These are phyloP conservation scores for Lasioglossum figueresi DNA, from an alignment of 2,888 invertebrate species.

Conservation along the genomic window DNA sequence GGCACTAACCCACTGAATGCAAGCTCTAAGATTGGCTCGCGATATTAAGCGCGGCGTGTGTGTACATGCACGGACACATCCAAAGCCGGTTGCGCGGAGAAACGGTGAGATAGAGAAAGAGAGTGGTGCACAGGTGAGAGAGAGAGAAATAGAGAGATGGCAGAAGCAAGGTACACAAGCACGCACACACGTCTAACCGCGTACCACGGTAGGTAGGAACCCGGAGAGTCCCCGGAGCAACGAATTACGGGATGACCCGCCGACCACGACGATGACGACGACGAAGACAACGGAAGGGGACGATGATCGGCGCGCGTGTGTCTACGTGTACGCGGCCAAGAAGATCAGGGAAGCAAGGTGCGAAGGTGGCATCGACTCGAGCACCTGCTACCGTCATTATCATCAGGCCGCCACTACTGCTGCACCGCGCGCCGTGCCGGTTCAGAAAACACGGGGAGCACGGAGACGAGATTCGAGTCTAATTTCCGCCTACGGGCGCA, in stretches of 20 bases:
- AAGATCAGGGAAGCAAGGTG: slow-evolving; percentile 70
- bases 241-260: slow-evolving; percentile 75
- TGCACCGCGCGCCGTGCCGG: slow-evolving; percentile 47
- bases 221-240: slow-evolving; percentile 66
- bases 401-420: slow-evolving; percentile 71
- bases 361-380: slow-evolving; percentile 80
- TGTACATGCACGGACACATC: slow-evolving; percentile 51
- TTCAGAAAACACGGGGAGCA: slow-evolving; percentile 77
- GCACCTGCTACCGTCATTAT: slow-evolving; percentile 82
- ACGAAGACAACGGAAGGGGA: slow-evolving; percentile 49
- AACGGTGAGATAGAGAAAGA: neutral
- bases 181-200: slow-evolving; percentile 50
- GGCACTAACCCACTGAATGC: slow-evolving; percentile 79
- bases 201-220: slow-evolving; percentile 69
- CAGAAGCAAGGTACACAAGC: neutral
- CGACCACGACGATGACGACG: slow-evolving; percentile 50
- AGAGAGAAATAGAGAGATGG: too few relatives aligned
- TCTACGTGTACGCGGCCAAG: slow-evolving; percentile 45
- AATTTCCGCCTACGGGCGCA: slow-evolving; percentile 77
- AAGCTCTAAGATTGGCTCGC: slow-evolving; percentile 80
- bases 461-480: slow-evolving; percentile 75
- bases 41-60: slow-evolving; percentile 77
- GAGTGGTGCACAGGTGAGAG: neutral
- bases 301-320: slow-evolving; percentile 47
- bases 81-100: slow-evolving; percentile 41